A percentile compares a stretch with the other conserved stretches of the same genome.
Evolutionary conservation across 1,140 invertebrate species (phyloP).

Genomic region (Drosophila kanapiae): DNA sequence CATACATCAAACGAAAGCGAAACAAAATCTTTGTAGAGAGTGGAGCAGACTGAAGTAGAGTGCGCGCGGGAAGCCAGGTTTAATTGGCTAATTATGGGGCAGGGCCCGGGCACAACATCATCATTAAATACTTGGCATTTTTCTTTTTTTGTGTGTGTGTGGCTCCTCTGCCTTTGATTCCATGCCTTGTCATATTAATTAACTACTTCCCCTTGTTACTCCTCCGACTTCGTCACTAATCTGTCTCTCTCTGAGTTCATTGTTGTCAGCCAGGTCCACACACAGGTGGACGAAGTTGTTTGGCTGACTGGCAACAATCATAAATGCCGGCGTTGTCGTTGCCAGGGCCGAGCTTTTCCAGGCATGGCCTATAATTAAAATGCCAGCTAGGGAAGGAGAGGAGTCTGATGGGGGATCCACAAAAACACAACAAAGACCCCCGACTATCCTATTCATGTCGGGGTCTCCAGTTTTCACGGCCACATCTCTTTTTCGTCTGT

Average conservation of each 20-base stretch:
- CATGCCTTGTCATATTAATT: constrained; percentile 57
- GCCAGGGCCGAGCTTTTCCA: constrained; percentile 50
- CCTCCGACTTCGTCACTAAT: constrained; percentile 15
- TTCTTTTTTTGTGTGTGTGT: constrained; percentile 1
- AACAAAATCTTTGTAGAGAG: constrained; percentile 8
- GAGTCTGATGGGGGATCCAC: background rate
- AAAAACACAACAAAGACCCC: constrained; percentile 25
- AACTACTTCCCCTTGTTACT: constrained; percentile 16
- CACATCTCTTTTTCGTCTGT: constrained; percentile 32
- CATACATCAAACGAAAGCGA: constrained; percentile 52
- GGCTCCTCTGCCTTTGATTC: constrained; percentile 37
- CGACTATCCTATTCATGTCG: constrained; percentile 9
- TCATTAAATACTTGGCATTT: constrained; percentile 59
- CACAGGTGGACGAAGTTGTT: constrained; percentile 37
- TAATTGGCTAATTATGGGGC: constrained; percentile 50
- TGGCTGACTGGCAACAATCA: constrained; percentile 46
- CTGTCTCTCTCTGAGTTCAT: constrained; percentile 22
- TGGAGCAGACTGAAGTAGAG: too few relatives aligned
- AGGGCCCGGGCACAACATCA: constrained; percentile 31
- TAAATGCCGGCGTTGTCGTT: constrained; percentile 42
- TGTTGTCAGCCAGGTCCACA: constrained; percentile 32
- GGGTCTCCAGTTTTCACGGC: constrained; percentile 28
- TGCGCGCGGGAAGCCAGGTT: constrained; percentile 31
- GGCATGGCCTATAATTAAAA: constrained; percentile 57
- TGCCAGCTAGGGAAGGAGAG: constrained; percentile 12